A percentile compares a stretch with the other conserved stretches of the same genome.
phyloP scores from a whole-genome alignment of 2,888 invertebrate species.

The Cantharis nigra region DNA sequence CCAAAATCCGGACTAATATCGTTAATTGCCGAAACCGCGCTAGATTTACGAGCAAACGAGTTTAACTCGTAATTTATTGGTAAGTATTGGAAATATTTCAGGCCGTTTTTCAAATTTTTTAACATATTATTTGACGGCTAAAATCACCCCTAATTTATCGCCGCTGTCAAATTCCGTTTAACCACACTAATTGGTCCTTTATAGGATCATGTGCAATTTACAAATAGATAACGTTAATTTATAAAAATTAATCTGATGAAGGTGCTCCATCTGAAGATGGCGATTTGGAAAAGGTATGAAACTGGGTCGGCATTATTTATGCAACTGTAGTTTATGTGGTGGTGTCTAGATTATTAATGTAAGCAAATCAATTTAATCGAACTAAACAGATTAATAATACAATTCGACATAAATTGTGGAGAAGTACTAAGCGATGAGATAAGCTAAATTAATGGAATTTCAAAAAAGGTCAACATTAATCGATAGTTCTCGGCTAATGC shows the following conservation, averaged over 20 bases:
- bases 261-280: neutral
- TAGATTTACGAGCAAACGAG: conserved; percentile 24
- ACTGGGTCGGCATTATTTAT: neutral
- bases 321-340: neutral
- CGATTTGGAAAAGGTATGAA: neutral
- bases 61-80: conserved; percentile 28
- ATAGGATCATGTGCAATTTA: neutral
- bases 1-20: conserved; percentile 31
- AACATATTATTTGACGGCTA: neutral
- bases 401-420: neutral
- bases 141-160: neutral
- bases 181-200: neutral
- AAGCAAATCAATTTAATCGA: neutral
- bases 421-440: neutral
- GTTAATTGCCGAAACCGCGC: conserved; percentile 31
- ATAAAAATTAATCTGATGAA: neutral
- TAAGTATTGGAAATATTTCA: conserved; percentile 23
- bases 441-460: neutral
- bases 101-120: neutral
- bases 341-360: neutral
- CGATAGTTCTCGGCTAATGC: neutral
- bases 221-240: neutral
- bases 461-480: neutral
- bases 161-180: neutral
- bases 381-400: neutral